Evolutionary conservation across 2,888 invertebrate genomes (phyloP).

Genomic region (Amphimallon solstitiale): DNA sequence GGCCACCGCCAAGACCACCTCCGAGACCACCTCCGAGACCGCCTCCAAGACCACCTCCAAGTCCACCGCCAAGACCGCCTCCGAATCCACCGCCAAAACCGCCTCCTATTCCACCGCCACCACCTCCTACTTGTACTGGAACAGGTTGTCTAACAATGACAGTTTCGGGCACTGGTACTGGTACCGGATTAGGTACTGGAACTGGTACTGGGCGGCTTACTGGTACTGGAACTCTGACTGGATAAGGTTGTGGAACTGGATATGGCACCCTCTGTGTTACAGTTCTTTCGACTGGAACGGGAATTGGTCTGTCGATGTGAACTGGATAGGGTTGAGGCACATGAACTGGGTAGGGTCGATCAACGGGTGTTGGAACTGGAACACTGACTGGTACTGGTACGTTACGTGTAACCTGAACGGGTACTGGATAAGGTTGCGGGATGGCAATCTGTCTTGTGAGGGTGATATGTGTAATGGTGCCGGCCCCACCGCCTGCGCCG

Average conservation of each 20-base stretch:
- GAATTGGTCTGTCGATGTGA: constrained; percentile 64
- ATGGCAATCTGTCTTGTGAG: constrained; percentile 71
- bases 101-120: constrained; percentile 36
- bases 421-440: constrained; percentile 58
- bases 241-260: constrained; percentile 54
- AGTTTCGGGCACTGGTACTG: constrained; percentile 61
- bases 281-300: constrained; percentile 65
- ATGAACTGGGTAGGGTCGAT: constrained; percentile 63
- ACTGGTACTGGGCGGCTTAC: constrained; percentile 57
- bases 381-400: constrained; percentile 66
- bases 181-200: constrained; percentile 62
- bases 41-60: constrained; percentile 31
- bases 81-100: constrained; percentile 23
- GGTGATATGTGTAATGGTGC: constrained; percentile 66
- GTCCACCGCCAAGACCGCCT: constrained; percentile 27
- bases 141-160: constrained; percentile 48
- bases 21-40: constrained; percentile 28
- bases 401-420: constrained; percentile 73
- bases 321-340: constrained; percentile 64
- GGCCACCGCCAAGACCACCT: constrained; percentile 22
- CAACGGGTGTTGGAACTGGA: constrained; percentile 46
- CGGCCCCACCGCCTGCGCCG: constrained; percentile 45
- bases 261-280: constrained; percentile 61
- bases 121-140: constrained; percentile 48
- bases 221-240: constrained; percentile 63